Evolutionary conservation across 1,140 invertebrate species (phyloP).

Genomic region (Zaprionus taronus): DNA sequence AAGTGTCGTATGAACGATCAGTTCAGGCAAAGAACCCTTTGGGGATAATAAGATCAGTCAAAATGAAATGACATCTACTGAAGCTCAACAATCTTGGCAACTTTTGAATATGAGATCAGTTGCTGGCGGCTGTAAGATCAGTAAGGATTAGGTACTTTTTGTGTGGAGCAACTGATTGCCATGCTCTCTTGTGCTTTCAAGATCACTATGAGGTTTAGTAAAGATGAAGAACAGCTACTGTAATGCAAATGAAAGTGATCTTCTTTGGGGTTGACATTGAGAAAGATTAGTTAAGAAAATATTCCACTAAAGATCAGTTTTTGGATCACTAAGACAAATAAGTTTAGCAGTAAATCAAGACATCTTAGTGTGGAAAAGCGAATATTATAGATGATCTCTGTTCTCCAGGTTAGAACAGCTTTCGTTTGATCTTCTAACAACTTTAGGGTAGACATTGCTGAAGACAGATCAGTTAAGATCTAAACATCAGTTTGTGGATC

Average conservation of each 20-base stretch:
- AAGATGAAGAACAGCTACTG: background rate
- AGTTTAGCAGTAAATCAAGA: background rate
- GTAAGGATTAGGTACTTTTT: background rate
- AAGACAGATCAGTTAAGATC: background rate
- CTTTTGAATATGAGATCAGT: background rate
- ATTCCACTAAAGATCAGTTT: background rate
- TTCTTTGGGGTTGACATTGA: background rate
- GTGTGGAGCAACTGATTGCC: background rate
- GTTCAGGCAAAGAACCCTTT: background rate
- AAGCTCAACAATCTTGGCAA: background rate
- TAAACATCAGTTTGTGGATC: background rate
- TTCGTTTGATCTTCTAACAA: too few relatives aligned
- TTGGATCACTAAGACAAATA: background rate
- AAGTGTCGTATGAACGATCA: background rate
- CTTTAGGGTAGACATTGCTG: background rate
- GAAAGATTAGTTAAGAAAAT: background rate
- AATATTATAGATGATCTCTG: too few relatives aligned
- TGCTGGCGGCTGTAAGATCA: background rate
- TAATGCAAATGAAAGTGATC: background rate
- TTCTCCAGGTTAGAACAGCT: too few relatives aligned
- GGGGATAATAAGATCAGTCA: slow-evolving; percentile 1
- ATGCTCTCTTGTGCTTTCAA: background rate
- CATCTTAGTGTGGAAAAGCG: too few relatives aligned
- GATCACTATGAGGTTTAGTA: background rate
- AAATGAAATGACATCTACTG: background rate